These are phyloP conservation scores for Chlamydotis undulata DNA, from an alignment of 2,113 vertebrate genomes.

Conservation along the genomic window DNA sequence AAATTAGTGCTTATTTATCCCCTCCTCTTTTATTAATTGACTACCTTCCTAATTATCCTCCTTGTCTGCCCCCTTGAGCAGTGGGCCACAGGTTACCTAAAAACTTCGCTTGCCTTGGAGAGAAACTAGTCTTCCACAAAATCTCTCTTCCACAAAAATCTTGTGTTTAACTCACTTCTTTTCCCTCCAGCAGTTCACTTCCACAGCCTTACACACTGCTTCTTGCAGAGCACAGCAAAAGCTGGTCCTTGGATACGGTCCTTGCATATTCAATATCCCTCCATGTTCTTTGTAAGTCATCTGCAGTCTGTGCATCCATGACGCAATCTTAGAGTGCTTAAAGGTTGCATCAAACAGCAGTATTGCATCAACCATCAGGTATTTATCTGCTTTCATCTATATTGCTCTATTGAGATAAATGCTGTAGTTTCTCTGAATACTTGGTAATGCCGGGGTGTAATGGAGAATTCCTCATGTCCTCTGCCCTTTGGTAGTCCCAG, in stretches of 20 bases:
- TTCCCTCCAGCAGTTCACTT: neutral
- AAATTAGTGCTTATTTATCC: neutral
- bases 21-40: neutral
- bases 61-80: neutral
- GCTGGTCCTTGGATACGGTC: neutral
- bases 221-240: neutral
- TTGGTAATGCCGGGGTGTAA: neutral
- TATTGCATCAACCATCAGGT: neutral
- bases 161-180: neutral
- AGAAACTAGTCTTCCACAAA: neutral
- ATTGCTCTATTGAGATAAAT: neutral
- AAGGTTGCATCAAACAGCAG: neutral
- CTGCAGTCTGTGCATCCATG: neutral
- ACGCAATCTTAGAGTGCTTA: neutral
- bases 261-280: neutral
- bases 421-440: neutral
- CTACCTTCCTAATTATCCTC: neutral
- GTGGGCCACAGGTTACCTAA: neutral
- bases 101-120: neutral
- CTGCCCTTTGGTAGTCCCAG: neutral
- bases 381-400: neutral
- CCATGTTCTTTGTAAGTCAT: neutral
- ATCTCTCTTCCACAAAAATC: neutral
- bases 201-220: neutral
- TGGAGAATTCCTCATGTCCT: neutral